A percentile compares a stretch with the other conserved stretches of the same genome.
Conservation (phyloP, 2,113 vertebrate genomes). For the Delphinapterus leucas region DNA sequence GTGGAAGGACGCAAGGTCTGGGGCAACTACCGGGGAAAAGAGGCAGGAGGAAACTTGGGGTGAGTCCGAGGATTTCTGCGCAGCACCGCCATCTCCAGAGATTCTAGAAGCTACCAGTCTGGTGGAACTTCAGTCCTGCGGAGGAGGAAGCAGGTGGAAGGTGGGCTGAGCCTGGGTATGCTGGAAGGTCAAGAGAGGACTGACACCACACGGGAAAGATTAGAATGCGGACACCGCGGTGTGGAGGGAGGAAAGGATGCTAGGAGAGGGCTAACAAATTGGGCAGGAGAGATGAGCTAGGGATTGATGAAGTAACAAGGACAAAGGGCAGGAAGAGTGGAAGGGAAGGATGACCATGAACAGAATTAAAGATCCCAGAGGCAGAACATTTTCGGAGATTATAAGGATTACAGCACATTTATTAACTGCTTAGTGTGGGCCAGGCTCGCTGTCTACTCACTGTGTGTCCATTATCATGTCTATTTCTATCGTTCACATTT, state of each 20-base stretch:
- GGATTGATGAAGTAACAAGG: no score
- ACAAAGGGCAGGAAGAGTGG: neutral
- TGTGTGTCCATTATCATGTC: rapidly evolving
- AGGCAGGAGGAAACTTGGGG: neutral
- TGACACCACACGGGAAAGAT: rapidly evolving
- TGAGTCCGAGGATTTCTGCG: neutral
- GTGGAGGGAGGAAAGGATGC: neutral
- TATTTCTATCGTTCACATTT: neutral
- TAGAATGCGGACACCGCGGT: rapidly evolving
- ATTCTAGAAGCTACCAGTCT: no score
- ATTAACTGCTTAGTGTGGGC: neutral
- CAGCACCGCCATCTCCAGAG: neutral
- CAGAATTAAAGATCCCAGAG: neutral
- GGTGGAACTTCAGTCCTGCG: neutral
- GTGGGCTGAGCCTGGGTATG: rapidly evolving
- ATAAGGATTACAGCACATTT: no score
- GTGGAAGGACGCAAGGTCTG: no score
- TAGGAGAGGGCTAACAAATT: rapidly evolving
- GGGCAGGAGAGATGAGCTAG: neutral
- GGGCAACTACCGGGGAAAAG: no score
- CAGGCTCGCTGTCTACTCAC: neutral
- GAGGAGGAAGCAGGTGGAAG: neutral
- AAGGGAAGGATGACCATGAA: neutral
- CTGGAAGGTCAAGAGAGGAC: neutral
- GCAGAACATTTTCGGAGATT: neutral